Percentiles rank a stretch among this genome's conserved stretches.
Conservation (phyloP, 2,113 vertebrate genomes). For the Ursus arctos region DNA sequence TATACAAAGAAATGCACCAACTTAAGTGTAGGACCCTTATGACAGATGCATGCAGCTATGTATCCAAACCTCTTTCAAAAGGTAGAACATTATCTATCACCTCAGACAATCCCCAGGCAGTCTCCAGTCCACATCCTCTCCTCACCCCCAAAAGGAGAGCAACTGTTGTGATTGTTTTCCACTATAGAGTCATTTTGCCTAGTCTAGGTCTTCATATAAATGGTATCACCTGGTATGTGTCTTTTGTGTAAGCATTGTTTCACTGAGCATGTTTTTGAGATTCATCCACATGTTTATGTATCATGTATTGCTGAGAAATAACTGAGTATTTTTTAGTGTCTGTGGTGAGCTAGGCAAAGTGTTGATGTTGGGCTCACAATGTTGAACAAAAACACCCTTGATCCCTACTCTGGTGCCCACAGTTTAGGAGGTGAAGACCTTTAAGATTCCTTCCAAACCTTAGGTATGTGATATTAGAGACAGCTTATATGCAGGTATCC, state of each 20-base stretch:
- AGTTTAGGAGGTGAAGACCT: background rate
- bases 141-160: background rate
- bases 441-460: background rate
- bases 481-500: background rate
- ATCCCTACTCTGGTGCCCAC: background rate
- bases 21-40: background rate
- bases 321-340: background rate
- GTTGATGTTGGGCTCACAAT: background rate
- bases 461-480: background rate
- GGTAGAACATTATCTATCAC: background rate
- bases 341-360: background rate
- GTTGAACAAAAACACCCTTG: background rate
- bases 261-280: background rate
- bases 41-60: background rate
- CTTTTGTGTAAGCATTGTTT: background rate
- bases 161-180: background rate
- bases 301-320: constrained; percentile 22
- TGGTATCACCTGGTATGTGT: background rate
- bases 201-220: background rate
- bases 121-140: background rate
- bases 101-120: background rate
- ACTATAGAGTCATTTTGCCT: background rate
- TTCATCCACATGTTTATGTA: background rate
- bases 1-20: background rate
- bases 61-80: background rate